Evolutionary conservation across 1,140 invertebrate genomes (phyloP).

Genomic region (Tetramorium parvispinum): DNA sequence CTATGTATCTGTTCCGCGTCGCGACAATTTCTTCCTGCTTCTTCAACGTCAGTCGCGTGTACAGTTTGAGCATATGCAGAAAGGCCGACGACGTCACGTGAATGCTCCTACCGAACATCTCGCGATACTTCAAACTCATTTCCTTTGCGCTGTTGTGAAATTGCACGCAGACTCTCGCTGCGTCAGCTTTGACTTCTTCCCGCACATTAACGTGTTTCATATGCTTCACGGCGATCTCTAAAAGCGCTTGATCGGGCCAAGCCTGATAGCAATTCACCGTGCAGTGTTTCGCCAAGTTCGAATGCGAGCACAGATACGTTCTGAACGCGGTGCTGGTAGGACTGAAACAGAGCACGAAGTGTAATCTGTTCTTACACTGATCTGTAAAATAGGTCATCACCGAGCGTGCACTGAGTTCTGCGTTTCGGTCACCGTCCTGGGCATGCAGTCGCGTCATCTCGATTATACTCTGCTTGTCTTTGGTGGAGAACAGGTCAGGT

Average conservation of each 20-base stretch:
- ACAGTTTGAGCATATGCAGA: conserved; percentile 87
- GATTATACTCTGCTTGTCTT: conserved; percentile 88
- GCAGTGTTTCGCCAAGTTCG: conserved; percentile 90
- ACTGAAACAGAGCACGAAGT: conserved; percentile 89
- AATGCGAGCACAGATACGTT: conserved; percentile 86
- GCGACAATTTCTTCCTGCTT: conserved; percentile 87
- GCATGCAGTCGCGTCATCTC: conserved; percentile 84
- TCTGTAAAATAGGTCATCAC: conserved; percentile 88
- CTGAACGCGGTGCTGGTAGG: conserved; percentile 87
- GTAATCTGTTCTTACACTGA: conserved; percentile 88
- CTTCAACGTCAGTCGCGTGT: conserved; percentile 84
- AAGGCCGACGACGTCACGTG: conserved; percentile 87
- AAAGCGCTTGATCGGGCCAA: conserved; percentile 90
- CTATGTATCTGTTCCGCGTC: conserved; percentile 86
- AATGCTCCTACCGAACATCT: conserved; percentile 84
- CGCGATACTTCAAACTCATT: conserved; percentile 80
- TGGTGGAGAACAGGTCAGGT: conserved; percentile 87
- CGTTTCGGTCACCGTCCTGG: conserved; percentile 84
- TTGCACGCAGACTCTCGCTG: conserved; percentile 87
- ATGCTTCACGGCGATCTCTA: conserved; percentile 89
- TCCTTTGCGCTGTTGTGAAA: conserved; percentile 86
- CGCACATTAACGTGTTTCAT: conserved; percentile 86
- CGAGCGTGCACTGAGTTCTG: conserved; percentile 86
- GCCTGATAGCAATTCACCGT: conserved; percentile 91
- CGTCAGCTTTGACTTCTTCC: conserved; percentile 83